Evolutionary conservation across 2,113 vertebrate species (phyloP).

Genomic region (Nipponia nippon): DNA sequence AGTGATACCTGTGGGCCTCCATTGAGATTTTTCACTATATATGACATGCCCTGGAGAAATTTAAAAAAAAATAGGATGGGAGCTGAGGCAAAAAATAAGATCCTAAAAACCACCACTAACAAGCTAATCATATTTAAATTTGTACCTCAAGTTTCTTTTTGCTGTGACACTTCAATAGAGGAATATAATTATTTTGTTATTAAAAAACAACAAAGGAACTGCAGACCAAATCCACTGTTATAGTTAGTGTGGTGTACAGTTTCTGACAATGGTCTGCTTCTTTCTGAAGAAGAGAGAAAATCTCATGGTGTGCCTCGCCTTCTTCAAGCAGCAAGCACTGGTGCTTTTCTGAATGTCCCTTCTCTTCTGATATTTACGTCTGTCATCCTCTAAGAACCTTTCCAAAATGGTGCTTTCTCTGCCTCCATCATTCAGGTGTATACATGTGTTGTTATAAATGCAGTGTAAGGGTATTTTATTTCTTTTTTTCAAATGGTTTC

Average conservation of each 20-base stretch:
- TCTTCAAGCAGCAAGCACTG: neutral
- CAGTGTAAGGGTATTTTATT: neutral
- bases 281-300: neutral
- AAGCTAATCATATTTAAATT: slow-evolving; percentile 41
- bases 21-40: slow-evolving; percentile 47
- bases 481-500: neutral
- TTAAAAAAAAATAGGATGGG: slow-evolving; percentile 43
- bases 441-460: neutral
- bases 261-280: neutral
- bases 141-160: slow-evolving; percentile 41
- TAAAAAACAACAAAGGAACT: slow-evolving; percentile 25
- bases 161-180: neutral
- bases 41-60: slow-evolving; percentile 56
- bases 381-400: neutral
- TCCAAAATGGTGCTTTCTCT: neutral
- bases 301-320: neutral
- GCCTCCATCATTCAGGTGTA: neutral
- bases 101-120: slow-evolving; percentile 40
- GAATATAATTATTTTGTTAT: slow-evolving; percentile 35
- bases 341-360: neutral
- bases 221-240: neutral
- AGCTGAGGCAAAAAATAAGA: neutral
- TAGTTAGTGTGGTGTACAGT: neutral
- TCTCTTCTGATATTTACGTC: neutral
- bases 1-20: slow-evolving; percentile 16